Conservation (phyloP, 2,888 invertebrate genomes). For the Nephrotoma appendiculata region DNA sequence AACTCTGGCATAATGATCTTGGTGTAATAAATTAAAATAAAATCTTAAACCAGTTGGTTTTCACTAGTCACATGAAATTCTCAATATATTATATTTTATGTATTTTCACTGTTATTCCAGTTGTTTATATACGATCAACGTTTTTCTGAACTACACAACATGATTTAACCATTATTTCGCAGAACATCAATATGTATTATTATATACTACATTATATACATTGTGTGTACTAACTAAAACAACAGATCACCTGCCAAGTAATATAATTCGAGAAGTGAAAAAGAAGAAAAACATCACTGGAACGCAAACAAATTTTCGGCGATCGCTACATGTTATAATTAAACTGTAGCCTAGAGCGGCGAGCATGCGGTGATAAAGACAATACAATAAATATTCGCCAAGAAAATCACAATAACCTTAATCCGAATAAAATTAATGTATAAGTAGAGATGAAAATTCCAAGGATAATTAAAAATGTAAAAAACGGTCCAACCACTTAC, state of each 20-base stretch:
- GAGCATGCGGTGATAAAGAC: not conserved
- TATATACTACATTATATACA: not conserved
- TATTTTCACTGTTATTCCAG: not conserved
- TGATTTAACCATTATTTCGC: not conserved
- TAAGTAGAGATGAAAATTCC: not conserved
- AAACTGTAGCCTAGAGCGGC: not conserved
- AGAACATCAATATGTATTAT: not conserved
- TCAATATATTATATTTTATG: not conserved
- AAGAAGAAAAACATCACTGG: not conserved
- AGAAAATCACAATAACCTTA: not conserved
- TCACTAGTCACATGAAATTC: not conserved
- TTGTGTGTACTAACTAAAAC: not conserved
- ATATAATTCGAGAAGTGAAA: not conserved
- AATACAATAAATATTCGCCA: not conserved
- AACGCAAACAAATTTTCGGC: not conserved
- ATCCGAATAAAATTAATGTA: not conserved
- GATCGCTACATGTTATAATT: not conserved
- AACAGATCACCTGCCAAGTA: not conserved
- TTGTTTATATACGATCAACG: not conserved
- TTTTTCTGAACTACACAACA: not conserved
- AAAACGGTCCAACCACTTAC: not conserved
- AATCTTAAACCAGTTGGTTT: not conserved
- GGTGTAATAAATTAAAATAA: not conserved
- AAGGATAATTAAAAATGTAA: not conserved
- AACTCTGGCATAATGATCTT: too few species aligned